Conservation (phyloP, 1,140 invertebrate species). For the Apis laboriosa region DNA sequence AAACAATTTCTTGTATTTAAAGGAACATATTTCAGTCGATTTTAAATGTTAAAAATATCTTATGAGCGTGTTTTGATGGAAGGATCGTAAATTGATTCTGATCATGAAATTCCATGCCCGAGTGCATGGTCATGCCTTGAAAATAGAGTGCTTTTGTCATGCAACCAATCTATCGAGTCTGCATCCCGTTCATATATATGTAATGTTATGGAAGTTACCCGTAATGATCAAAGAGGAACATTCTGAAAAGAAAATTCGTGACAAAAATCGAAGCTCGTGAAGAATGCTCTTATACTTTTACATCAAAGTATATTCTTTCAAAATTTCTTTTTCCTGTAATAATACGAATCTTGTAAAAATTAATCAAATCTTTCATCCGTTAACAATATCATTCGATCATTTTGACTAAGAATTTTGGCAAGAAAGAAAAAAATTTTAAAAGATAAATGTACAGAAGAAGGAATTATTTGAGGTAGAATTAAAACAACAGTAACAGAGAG, state of each 20-base stretch:
- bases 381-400: no score
- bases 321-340: neutral
- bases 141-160: neutral
- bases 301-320: neutral
- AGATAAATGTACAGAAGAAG: no score
- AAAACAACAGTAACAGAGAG: no score
- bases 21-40: neutral
- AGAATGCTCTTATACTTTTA: neutral
- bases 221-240: constrained; percentile 1
- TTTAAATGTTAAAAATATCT: no score
- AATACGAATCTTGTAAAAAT: no score
- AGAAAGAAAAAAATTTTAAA: no score
- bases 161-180: neutral
- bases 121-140: neutral
- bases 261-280: neutral
- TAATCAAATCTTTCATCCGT: no score
- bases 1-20: neutral
- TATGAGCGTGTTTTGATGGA: neutral
- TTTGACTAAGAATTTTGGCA: no score
- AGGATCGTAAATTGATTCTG: neutral
- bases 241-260: neutral
- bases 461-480: no score
- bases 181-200: neutral
- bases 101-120: neutral
- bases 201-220: neutral